Conservation (phyloP, 30 jellyfish, hydroid and myxozoan genomes). For the Pseudorhiza aurosa region DNA sequence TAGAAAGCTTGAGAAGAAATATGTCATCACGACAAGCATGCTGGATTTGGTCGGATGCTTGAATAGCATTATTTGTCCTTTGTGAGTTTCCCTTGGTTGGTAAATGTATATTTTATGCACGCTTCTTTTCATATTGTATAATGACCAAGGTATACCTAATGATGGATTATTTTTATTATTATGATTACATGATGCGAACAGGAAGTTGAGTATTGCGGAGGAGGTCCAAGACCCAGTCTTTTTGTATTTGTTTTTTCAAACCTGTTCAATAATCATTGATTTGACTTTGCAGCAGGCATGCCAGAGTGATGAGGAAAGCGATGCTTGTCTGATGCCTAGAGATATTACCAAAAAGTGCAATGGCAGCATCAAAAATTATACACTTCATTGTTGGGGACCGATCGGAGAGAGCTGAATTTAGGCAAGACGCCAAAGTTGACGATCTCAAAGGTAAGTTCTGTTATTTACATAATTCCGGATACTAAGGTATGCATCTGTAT, state of each 20-base stretch:
- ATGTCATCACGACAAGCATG: too few species aligned
- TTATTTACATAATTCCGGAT: too few species aligned
- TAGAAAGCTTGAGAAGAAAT: too few species aligned
- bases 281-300: background rate
- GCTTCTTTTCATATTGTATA: too few species aligned
- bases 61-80: too few species aligned
- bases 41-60: too few species aligned
- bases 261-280: background rate
- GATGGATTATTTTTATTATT: too few species aligned
- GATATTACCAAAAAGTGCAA: background rate
- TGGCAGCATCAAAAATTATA: slow-evolving; percentile 81
- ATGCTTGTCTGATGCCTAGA: background rate
- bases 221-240: slow-evolving; percentile 20
- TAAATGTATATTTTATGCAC: too few species aligned
- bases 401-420: slow-evolving; percentile 86
- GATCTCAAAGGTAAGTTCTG: slow-evolving; percentile 85
- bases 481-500: too few species aligned
- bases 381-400: slow-evolving; percentile 82
- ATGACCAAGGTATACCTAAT: too few species aligned
- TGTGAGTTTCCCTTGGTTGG: too few species aligned
- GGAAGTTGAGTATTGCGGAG: background rate
- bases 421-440: slow-evolving; percentile 79
- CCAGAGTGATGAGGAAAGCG: background rate
- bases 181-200: background rate
- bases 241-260: background rate